These are phyloP conservation scores for Ardeotis arabs DNA, from an alignment of 2,113 vertebrate genomes.

Conservation along the genomic window DNA sequence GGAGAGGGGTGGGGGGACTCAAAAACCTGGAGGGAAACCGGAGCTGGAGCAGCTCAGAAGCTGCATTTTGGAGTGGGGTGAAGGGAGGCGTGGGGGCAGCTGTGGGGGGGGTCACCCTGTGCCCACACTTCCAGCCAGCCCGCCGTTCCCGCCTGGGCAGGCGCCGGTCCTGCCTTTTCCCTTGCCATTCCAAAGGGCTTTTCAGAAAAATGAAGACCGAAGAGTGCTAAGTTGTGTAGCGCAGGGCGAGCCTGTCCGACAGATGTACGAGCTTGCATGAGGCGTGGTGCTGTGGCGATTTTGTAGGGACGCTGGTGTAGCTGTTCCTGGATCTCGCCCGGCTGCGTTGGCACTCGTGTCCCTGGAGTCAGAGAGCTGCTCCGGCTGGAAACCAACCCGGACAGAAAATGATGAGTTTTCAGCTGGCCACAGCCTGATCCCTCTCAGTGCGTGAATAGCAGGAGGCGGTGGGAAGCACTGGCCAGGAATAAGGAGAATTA, in stretches of 20 bases:
- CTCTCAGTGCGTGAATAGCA: too few species aligned
- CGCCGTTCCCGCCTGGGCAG: not conserved
- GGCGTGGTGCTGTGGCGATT: not conserved
- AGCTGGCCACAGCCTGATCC: too few species aligned
- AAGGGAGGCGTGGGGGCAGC: rapidly evolving
- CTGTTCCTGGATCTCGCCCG: not conserved
- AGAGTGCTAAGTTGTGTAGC: not conserved
- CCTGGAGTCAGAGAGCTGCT: not conserved
- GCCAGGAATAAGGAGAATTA: not conserved
- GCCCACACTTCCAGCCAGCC: not conserved
- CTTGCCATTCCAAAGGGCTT: not conserved
- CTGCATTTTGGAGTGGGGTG: not conserved
- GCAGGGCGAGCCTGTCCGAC: not conserved
- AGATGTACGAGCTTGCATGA: rapidly evolving
- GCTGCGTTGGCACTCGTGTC: too few species aligned
- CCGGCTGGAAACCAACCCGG: not conserved
- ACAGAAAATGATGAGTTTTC: not conserved
- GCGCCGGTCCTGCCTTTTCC: not conserved
- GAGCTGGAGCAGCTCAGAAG: rapidly evolving
- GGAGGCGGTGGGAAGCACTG: too few species aligned
- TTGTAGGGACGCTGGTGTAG: not conserved
- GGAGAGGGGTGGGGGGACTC: not conserved
- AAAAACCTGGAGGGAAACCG: not conserved
- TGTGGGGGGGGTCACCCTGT: rapidly evolving
- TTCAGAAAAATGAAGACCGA: not conserved